Conservation (phyloP, 1,140 invertebrate genomes). For the Drosophila equinoxialis region DNA sequence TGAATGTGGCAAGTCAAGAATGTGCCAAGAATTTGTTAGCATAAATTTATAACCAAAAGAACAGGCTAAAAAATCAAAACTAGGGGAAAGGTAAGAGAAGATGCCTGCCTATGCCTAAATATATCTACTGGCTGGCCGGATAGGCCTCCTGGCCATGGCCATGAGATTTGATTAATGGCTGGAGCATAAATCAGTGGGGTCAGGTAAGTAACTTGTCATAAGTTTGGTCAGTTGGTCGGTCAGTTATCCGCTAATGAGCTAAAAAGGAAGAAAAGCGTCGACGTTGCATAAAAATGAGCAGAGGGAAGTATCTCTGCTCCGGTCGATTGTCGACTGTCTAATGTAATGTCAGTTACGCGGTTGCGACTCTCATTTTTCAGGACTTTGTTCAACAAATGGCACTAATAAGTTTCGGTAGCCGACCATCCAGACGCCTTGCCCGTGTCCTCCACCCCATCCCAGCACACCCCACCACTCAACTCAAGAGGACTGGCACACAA, state of each 20-base stretch:
- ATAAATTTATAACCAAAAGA: slow-evolving; percentile 9
- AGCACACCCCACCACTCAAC: background rate
- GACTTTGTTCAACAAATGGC: slow-evolving; percentile 58
- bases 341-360: slow-evolving; percentile 45
- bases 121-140: background rate
- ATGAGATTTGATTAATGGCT: slow-evolving; percentile 55
- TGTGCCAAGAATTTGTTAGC: slow-evolving; percentile 12
- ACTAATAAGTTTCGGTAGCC: slow-evolving; percentile 44
- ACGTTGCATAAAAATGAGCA: slow-evolving; percentile 11
- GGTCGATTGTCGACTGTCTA: background rate
- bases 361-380: slow-evolving; percentile 50
- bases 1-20: slow-evolving; percentile 10
- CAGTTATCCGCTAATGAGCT: slow-evolving; percentile 47
- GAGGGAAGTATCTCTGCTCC: background rate
- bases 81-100: background rate
- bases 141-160: background rate
- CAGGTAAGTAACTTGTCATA: slow-evolving; percentile 59
- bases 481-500: background rate
- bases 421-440: too few relatives aligned
- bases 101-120: background rate
- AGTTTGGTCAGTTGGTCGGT: slow-evolving; percentile 42
- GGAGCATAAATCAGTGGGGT: slow-evolving; percentile 42
- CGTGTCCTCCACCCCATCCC: background rate
- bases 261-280: slow-evolving; percentile 22
- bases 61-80: background rate